Evolutionary conservation across 2,797 vertebrate genomes (phyloP).

Genomic region (Coranthus polyacanthus): DNA sequence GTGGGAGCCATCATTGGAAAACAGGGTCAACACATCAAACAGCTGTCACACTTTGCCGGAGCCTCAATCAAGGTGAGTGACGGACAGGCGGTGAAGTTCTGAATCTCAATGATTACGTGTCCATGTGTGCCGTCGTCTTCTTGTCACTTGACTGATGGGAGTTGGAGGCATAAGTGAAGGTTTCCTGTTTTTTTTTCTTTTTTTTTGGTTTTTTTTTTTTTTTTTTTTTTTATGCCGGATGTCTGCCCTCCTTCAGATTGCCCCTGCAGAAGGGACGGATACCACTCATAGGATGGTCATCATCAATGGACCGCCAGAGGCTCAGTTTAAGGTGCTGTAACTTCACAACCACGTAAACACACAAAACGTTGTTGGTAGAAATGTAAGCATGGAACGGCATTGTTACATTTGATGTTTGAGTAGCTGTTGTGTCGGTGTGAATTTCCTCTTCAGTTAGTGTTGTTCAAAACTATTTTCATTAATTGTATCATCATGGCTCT

Average conservation of each 20-base stretch:
- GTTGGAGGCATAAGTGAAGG: conserved; percentile 6
- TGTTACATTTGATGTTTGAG: no score
- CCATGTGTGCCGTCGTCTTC: background rate
- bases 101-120: conserved; percentile 29
- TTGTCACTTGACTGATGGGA: conserved; percentile 10
- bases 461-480: background rate
- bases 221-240: background rate
- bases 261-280: conserved; percentile 95
- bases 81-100: conserved; percentile 3
- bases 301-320: conserved; percentile 96
- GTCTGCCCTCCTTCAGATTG: conserved; percentile 85
- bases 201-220: no score
- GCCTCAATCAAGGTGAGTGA: conserved; percentile 96
- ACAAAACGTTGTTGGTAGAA: conserved; percentile 10
- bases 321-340: conserved; percentile 95
- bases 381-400: background rate
- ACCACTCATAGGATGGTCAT: conserved; percentile 97
- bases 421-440: background rate
- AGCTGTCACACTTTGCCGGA: conserved; percentile 97
- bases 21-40: conserved; percentile 99
- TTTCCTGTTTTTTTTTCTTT: no score
- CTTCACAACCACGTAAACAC: background rate
- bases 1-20: conserved; percentile 99
- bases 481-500: background rate
- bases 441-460: background rate